Evolutionary conservation across 2,113 vertebrate genomes (phyloP).

Genomic region (Lophochroa leadbeateri): DNA sequence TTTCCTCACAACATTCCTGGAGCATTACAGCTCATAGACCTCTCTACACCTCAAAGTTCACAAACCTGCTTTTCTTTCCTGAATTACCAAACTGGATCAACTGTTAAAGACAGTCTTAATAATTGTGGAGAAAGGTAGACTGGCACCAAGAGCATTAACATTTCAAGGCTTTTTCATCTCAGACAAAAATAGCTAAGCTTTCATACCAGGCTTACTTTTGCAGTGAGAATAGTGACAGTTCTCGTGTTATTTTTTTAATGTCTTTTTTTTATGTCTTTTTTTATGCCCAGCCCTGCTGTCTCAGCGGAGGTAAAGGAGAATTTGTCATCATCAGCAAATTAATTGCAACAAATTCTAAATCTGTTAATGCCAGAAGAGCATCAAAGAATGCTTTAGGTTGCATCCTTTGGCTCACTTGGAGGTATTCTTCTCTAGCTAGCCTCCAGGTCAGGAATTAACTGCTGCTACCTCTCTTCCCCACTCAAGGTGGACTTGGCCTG

Average conservation of each 20-base stretch:
- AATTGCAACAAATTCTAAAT: not conserved
- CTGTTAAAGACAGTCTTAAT: not conserved
- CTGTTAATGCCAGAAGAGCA: not conserved
- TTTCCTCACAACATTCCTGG: not conserved
- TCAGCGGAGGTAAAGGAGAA: not conserved
- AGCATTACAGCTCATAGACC: not conserved
- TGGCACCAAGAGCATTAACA: not conserved
- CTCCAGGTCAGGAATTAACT: not conserved
- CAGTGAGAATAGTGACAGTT: not conserved
- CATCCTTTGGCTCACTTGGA: not conserved
- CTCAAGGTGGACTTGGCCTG: not conserved
- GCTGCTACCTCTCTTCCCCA: not conserved
- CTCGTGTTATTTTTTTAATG: not conserved
- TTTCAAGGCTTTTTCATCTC: not conserved
- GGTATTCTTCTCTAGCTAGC: not conserved
- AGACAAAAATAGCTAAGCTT: not conserved
- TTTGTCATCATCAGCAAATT: not conserved
- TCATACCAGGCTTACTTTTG: not conserved
- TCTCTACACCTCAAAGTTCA: not conserved
- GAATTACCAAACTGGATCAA: not conserved
- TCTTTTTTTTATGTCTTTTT: too few relatives aligned
- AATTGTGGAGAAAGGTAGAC: not conserved
- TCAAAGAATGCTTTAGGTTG: not conserved
- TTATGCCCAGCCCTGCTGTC: not conserved
- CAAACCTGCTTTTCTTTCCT: not conserved